Percentiles rank a stretch among this genome's conserved stretches.
Evolutionary conservation across 2,113 vertebrate species (phyloP).

Genomic region (Neogobius melanostomus): DNA sequence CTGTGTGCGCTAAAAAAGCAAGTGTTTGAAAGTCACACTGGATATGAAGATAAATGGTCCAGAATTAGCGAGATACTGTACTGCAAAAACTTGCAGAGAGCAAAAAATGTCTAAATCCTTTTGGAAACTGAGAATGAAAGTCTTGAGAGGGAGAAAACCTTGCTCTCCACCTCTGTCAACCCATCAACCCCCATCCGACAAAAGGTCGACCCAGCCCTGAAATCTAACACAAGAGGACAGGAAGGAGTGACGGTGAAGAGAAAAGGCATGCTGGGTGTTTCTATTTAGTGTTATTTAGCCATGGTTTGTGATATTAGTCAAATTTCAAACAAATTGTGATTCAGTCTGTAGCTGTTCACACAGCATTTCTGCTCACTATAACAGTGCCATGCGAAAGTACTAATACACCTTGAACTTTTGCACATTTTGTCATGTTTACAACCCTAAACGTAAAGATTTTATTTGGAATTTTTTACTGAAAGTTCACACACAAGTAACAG

Average conservation of each 20-base stretch:
- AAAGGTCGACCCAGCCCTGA: conserved; percentile 44
- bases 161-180: conserved; percentile 39
- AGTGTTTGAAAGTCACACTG: conserved; percentile 4
- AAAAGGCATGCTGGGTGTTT: not conserved
- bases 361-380: too few species aligned
- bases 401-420: too few species aligned
- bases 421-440: too few species aligned
- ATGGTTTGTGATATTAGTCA: not conserved
- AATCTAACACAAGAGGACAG: conserved; percentile 18
- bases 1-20: conserved; percentile 9
- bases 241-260: not conserved
- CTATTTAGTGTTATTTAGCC: not conserved
- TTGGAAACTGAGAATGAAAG: conserved; percentile 47
- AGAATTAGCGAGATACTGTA: conserved; percentile 43
- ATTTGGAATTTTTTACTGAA: too few species aligned
- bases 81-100: conserved; percentile 53
- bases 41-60: conserved; percentile 13
- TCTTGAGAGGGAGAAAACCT: conserved; percentile 49
- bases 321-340: not conserved
- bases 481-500: too few species aligned
- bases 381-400: too few species aligned
- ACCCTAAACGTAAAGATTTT: too few species aligned
- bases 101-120: conserved; percentile 67
- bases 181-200: conserved; percentile 33
- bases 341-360: not conserved